Base-by-base conservation (phyloP, 2,888 invertebrate genomes). In the Hoplodrina ambigua region DNA sequence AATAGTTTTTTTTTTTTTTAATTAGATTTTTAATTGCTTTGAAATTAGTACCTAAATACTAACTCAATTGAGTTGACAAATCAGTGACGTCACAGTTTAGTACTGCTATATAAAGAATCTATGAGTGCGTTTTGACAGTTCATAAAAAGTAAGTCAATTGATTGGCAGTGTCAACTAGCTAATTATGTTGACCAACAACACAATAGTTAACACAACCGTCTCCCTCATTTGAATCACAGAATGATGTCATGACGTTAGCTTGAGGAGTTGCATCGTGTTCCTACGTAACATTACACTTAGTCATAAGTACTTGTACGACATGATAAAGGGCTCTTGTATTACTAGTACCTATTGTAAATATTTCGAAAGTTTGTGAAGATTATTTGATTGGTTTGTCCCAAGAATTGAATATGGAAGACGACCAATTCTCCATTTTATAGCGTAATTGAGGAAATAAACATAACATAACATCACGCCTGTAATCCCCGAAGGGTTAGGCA, bases 141-240 rank as follows among this genome's bases (percentile, higher is more conserved):
- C 25, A 25, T 25, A 25, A 25, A 25, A 25, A 25, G 1, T 25
- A 25, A 25, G 25, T 25, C 25, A 25, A 25, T 25, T 25, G 25
- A 25, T 25, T 25, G 25, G 25, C 25, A 2, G 25, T 25, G 25
- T 25, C 25, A 25, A 54, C 19, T 10, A 1, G 3, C 60, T 17
- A 25, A 72, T 17, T 59, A 52, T 53, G 56, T 60, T 44, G 17
- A 19, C 7, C 10, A 37, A 17, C 33, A 33, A 44, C 63, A 71
- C 54, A 58, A 58, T 62, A 62, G 19, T 46, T 4, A 50, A 37
- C 61, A 19, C 69, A 33, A 58, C 37, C 52, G 80, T 33, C 46
- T 66, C 44, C 44, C 37, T 6, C 59, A 75, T 75, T 69, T 54
- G 59, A 68, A 53, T 80, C 80, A 53, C 76, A 80, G 63, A 71